These are phyloP conservation scores for Polypterus senegalus DNA, from an alignment of 2,113 vertebrate species.

Conservation along the genomic window DNA sequence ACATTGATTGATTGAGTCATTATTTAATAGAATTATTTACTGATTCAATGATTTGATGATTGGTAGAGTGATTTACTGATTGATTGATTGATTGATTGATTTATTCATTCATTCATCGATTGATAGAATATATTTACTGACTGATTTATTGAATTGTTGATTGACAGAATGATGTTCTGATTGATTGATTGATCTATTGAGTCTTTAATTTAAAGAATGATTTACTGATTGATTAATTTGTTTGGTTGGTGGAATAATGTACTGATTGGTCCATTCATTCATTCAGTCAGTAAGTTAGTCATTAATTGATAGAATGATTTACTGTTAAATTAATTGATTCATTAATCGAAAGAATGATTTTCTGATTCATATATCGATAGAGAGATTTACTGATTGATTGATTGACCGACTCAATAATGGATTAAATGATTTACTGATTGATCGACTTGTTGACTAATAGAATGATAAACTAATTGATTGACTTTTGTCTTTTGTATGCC, in stretches of 20 bases:
- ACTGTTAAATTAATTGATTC: background rate
- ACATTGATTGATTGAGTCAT: background rate
- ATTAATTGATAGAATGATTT: background rate
- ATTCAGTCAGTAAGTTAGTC: background rate
- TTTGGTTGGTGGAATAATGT: background rate
- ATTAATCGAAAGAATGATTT: background rate
- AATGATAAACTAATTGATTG: no score
- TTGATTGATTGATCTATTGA: no score
- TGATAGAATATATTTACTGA: background rate
- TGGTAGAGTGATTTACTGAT: background rate
- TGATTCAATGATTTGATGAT: background rate
- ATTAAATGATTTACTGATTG: background rate
- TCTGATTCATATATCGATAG: background rate
- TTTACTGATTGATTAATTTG: no score
- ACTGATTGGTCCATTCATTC: background rate
- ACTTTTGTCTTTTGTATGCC: no score
- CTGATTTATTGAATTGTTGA: background rate
- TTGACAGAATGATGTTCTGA: background rate
- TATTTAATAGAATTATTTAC: background rate
- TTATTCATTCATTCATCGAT: background rate
- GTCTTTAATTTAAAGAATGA: no score
- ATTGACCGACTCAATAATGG: background rate
- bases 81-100: background rate
- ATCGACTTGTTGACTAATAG: background rate
- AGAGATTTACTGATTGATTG: conserved; percentile 1